Conservation (phyloP, 2,888 invertebrate species). For the Steinernema hermaphroditum region DNA sequence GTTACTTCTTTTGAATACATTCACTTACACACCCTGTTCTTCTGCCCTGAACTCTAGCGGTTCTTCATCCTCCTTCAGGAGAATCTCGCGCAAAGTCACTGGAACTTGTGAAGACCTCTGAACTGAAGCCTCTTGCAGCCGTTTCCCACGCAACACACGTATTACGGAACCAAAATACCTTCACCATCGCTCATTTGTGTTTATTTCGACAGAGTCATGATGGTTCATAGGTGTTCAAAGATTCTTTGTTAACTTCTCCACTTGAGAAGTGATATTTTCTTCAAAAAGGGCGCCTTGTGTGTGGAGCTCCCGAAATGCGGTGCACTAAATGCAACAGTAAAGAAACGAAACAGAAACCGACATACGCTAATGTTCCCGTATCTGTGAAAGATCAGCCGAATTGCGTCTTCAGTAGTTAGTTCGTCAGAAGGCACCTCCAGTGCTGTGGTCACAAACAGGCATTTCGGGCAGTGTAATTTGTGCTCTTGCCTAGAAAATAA, state of each 20-base stretch:
- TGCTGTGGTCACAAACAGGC: neutral
- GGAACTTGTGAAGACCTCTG: too few relatives aligned
- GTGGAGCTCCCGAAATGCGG: neutral
- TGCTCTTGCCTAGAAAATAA: constrained; percentile 11
- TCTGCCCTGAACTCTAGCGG: too few relatives aligned
- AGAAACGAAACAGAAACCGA: neutral
- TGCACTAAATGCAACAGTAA: neutral
- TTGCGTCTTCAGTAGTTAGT: constrained; percentile 1
- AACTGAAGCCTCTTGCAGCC: too few relatives aligned
- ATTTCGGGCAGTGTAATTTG: neutral
- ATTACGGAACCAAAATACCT: too few relatives aligned
- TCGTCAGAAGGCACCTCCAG: neutral
- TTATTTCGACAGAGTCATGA: too few relatives aligned
- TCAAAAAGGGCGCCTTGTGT: neutral
- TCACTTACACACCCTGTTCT: too few relatives aligned
- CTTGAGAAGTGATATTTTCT: neutral
- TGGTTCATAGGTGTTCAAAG: neutral
- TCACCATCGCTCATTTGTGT: too few relatives aligned
- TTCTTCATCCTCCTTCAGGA: too few relatives aligned
- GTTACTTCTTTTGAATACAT: neutral
- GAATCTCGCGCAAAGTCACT: too few relatives aligned
- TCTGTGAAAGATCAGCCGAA: neutral
- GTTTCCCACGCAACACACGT: too few relatives aligned
- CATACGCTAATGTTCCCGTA: neutral
- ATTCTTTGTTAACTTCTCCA: neutral